Conservation (phyloP, 2,797 vertebrate genomes). For the Cichlasoma orientale region DNA sequence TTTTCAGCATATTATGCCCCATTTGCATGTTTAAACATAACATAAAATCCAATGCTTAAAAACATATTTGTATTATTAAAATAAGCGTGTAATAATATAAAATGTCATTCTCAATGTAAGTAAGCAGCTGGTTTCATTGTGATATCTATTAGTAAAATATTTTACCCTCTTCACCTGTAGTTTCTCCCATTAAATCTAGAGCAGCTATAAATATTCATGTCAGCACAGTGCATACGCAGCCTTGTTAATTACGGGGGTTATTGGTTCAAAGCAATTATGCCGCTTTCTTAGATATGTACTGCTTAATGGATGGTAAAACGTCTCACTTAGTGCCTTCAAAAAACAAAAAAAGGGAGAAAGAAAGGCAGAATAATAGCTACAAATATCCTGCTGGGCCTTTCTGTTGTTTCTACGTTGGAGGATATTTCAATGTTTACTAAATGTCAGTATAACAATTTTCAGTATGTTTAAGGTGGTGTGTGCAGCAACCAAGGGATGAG, state of each 20-base stretch:
- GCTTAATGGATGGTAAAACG: constrained; percentile 1
- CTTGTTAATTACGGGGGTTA: constrained; percentile 7
- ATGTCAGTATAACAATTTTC: background rate
- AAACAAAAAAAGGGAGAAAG: background rate
- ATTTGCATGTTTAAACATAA: background rate
- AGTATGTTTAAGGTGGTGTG: background rate
- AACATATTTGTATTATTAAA: background rate
- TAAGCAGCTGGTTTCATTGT: too few relatives aligned
- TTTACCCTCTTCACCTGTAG: background rate
- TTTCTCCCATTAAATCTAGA: background rate
- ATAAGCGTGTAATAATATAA: background rate
- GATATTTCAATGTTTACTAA: background rate
- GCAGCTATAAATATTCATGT: background rate
- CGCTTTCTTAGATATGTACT: constrained; percentile 5
- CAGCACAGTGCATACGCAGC: background rate
- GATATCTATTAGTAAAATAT: background rate
- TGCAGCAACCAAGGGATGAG: background rate
- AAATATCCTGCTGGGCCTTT: background rate
- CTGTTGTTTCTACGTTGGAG: background rate
- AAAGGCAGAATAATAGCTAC: background rate
- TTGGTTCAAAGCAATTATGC: background rate
- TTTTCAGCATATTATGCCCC: background rate
- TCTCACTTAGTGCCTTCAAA: background rate
- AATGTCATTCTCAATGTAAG: background rate
- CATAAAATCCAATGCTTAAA: background rate